phyloP scores from a whole-genome alignment of 2,113 vertebrate genomes.

The Jaculus jaculus region DNA sequence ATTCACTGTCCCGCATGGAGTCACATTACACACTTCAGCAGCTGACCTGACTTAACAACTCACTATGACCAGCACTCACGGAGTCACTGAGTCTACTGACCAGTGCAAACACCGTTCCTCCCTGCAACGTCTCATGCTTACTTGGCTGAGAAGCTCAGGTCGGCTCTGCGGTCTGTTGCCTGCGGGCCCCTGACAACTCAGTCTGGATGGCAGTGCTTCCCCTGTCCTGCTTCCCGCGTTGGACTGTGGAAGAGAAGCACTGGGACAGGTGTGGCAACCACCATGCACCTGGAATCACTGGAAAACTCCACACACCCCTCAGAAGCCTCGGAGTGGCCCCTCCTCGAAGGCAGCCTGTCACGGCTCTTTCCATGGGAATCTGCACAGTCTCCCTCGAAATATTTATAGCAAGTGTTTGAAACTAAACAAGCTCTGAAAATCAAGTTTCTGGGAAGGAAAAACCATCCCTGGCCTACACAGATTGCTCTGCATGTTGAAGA shows the following conservation, averaged over 20 bases:
- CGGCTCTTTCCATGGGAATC: not conserved
- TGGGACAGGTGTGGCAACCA: not conserved
- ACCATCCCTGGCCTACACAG: accelerated
- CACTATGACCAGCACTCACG: not conserved
- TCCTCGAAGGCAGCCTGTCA: not conserved
- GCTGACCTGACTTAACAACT: not conserved
- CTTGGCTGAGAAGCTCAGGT: not conserved
- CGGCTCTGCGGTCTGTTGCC: not conserved
- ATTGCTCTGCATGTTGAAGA: not conserved
- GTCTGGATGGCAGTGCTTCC: not conserved
- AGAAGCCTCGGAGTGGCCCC: not conserved
- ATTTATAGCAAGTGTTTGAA: not conserved
- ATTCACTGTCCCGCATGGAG: no score
- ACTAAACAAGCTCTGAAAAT: not conserved
- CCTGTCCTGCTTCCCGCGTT: not conserved
- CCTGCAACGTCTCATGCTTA: not conserved
- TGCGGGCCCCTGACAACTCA: no score
- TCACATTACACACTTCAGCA: not conserved
- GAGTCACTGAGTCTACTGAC: not conserved
- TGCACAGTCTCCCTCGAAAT: not conserved
- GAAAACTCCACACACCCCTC: not conserved
- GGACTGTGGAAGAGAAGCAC: not conserved
- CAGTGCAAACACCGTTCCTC: not conserved
- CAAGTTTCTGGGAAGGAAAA: not conserved
- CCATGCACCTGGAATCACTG: not conserved